A percentile compares a stretch with the other conserved stretches of the same genome.
These are phyloP conservation scores for Leucania comma DNA, from an alignment of 2,888 invertebrate species.

Conservation along the genomic window DNA sequence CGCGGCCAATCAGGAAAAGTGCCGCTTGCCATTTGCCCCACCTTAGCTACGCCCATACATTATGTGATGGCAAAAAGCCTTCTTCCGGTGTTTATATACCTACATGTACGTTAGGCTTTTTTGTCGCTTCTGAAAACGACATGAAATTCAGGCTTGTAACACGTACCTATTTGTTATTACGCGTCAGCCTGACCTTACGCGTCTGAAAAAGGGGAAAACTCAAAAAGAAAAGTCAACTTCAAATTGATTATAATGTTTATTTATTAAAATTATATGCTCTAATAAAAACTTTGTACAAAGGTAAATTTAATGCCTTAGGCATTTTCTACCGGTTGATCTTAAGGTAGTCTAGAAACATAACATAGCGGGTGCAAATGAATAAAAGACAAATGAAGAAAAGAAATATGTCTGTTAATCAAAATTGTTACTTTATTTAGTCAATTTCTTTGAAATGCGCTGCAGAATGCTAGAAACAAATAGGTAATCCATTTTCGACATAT, in stretches of 20 bases:
- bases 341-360: no score
- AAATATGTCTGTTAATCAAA: not conserved
- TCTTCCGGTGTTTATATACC: slow-evolving; percentile 55
- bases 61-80: slow-evolving; percentile 53
- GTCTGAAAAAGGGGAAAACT: not conserved
- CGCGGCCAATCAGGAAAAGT: slow-evolving; percentile 54
- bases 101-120: slow-evolving; percentile 20
- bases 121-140: slow-evolving; percentile 26
- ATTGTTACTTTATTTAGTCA: not conserved
- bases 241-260: no score
- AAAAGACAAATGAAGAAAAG: no score
- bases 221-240: not conserved
- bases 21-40: slow-evolving; percentile 58
- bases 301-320: no score
- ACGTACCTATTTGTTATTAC: slow-evolving; percentile 7
- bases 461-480: not conserved
- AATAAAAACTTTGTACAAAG: no score
- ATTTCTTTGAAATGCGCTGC: not conserved
- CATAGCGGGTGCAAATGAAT: no score
- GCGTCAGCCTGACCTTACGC: not conserved
- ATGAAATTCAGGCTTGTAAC: slow-evolving; percentile 7
- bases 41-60: slow-evolving; percentile 60
- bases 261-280: no score
- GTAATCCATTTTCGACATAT: no score
- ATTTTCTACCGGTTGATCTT: no score